These are phyloP conservation scores for Ia io DNA, from an alignment of 2,113 vertebrate species.

Conservation along the genomic window DNA sequence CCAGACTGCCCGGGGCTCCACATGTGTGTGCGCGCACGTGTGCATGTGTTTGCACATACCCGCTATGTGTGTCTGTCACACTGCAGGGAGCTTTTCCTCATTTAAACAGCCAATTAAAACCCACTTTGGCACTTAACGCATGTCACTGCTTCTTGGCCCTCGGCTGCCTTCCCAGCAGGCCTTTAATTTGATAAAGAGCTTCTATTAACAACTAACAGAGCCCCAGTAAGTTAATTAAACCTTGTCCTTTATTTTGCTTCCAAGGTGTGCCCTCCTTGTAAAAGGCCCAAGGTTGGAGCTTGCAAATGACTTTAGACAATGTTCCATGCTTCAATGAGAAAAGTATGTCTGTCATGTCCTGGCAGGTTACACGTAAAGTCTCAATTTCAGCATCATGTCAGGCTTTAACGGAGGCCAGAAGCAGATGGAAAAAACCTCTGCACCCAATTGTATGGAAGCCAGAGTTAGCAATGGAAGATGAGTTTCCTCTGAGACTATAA, in stretches of 20 bases:
- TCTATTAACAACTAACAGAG: constrained; percentile 81
- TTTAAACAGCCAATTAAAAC: constrained; percentile 85
- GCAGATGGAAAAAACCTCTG: constrained; percentile 73
- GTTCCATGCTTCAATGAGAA: constrained; percentile 82
- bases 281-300: constrained; percentile 61
- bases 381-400: constrained; percentile 77
- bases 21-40: background rate
- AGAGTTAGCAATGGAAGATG: constrained; percentile 64
- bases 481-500: constrained; percentile 67
- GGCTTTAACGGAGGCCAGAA: constrained; percentile 78
- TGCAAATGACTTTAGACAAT: constrained; percentile 72
- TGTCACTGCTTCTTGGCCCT: constrained; percentile 73
- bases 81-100: constrained; percentile 77
- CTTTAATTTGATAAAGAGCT: constrained; percentile 85
- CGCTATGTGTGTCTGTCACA: constrained; percentile 63
- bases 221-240: constrained; percentile 83
- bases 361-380: constrained; percentile 79
- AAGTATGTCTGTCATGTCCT: constrained; percentile 82
- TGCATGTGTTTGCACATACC: background rate
- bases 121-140: constrained; percentile 80
- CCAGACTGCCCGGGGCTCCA: background rate
- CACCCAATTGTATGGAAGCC: constrained; percentile 56
- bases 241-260: constrained; percentile 76
- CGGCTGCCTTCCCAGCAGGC: constrained; percentile 81
- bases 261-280: constrained; percentile 76